phyloP scores from a whole-genome alignment of 1,140 invertebrate species.

The Lucilia sericata region DNA sequence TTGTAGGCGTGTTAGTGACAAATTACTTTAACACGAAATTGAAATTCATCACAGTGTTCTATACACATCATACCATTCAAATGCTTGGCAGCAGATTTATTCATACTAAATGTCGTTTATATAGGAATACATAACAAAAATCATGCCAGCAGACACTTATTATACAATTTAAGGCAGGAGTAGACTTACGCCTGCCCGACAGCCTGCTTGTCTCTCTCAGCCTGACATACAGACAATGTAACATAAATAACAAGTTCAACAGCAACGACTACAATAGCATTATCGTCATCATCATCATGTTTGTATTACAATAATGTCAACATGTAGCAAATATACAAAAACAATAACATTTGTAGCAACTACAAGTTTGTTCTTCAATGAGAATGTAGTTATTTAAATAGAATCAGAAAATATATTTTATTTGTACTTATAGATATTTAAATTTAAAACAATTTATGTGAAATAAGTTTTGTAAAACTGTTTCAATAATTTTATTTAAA shows the following conservation, averaged over 20 bases:
- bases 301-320: slow-evolving; percentile 38
- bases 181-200: not conserved
- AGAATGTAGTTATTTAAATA: not conserved
- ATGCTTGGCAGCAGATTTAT: not conserved
- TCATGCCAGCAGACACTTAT: not conserved
- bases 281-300: slow-evolving; percentile 24
- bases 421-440: no score
- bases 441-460: no score
- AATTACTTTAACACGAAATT: slow-evolving; percentile 42
- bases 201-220: not conserved
- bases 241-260: not conserved
- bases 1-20: slow-evolving; percentile 41
- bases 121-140: no score
- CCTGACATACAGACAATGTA: not conserved
- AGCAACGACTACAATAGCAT: not conserved
- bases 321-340: slow-evolving; percentile 29
- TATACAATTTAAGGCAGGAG: not conserved
- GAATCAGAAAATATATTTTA: no score
- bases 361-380: not conserved
- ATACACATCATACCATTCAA: not conserved
- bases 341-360: slow-evolving; percentile 2
- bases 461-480: no score
- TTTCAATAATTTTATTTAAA: no score
- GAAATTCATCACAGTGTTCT: slow-evolving; percentile 25
- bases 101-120: not conserved